Evolutionary conservation across 2,113 vertebrate species (phyloP).

Genomic region (Pseudorhombus dupliciocellatus): DNA sequence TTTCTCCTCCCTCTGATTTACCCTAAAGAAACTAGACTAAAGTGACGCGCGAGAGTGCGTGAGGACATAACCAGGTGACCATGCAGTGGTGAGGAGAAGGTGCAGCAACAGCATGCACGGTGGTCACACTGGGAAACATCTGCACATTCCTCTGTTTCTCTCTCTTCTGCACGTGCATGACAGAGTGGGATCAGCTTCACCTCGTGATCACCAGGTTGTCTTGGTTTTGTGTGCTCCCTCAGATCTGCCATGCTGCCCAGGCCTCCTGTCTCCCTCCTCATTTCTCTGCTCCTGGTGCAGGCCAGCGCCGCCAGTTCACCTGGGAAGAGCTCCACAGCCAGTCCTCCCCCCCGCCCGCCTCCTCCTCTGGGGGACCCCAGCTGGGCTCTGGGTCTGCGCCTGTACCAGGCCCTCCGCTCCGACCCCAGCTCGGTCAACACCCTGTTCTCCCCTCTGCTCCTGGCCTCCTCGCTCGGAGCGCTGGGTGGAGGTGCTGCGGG

Average conservation of each 20-base stretch:
- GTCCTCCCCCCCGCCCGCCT: not conserved
- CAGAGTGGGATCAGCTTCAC: no score
- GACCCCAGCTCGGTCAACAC: slow-evolving; percentile 46
- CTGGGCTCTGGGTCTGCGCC: slow-evolving; percentile 74
- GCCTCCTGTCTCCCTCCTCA: slow-evolving; percentile 30
- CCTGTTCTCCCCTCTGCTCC: slow-evolving; percentile 70
- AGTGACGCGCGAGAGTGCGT: not conserved
- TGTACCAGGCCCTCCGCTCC: slow-evolving; percentile 62
- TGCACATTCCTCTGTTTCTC: no score
- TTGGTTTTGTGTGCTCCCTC: slow-evolving; percentile 16
- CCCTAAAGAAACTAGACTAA: not conserved
- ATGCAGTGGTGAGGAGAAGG: no score
- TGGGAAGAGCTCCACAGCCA: slow-evolving; percentile 19
- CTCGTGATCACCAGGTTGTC: not conserved
- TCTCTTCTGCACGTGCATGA: no score
- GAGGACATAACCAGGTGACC: no score
- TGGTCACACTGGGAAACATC: no score
- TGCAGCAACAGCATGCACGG: no score
- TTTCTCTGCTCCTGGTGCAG: slow-evolving; percentile 48
- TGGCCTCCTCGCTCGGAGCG: slow-evolving; percentile 65
- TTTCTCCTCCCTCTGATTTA: not conserved
- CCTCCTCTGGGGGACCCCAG: slow-evolving; percentile 59
- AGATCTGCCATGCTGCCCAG: slow-evolving; percentile 64
- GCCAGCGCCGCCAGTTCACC: slow-evolving; percentile 25
- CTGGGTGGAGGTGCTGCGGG: slow-evolving; percentile 55